Base-by-base conservation (phyloP, 2,888 invertebrate species). In the Girardia tigrina region DNA sequence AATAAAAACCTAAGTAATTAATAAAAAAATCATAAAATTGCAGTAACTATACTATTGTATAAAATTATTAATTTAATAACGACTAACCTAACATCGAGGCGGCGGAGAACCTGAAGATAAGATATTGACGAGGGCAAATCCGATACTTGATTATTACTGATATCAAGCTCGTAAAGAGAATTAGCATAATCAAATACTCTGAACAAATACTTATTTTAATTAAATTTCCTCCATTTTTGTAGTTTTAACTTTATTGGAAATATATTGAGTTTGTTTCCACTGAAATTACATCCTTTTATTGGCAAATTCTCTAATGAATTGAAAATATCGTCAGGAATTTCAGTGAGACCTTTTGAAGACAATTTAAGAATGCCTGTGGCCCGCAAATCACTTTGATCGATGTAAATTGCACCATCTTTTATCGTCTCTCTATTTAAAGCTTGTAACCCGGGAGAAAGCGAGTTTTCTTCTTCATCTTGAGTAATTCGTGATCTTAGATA, bases 391-490 rank as follows among this genome's bases (percentile, higher is more conserved):
- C 20, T 56, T 16, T 56, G 56, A 56, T 56, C 56, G 4, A 56
- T 8, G 23, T 12, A 56, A 8, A 4, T 56, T 56, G 56, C 4
- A n/a, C 23, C 56, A n/a, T 56, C 56, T 56, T 56, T 56, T 6
- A 56, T 56, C 56, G 56, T 56, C n/a, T n/a, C 56, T 56, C 56
- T 56, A 56, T 56, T 56, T 56, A 56, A 56, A 4, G 56, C 56
- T 56, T 56, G 56, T n/a, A 56, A 56, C 6, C 56, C 56, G 4
- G 56, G 56, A 6, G 20, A n/a, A 56, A 56, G 23, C 8, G 56
- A 56, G 6, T 56, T 56, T 20, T 56, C 8, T n/a, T 56, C 56
- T 56, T 56, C 56, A 20, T 56, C 56, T 56, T 56, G 56, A 16
- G 56, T 56, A n/a, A 20, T 56, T 6, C 56, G 56, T 23, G 23